phyloP scores from a whole-genome alignment of 1,140 invertebrate genomes.

The Drosophila sulfurigaster region DNA sequence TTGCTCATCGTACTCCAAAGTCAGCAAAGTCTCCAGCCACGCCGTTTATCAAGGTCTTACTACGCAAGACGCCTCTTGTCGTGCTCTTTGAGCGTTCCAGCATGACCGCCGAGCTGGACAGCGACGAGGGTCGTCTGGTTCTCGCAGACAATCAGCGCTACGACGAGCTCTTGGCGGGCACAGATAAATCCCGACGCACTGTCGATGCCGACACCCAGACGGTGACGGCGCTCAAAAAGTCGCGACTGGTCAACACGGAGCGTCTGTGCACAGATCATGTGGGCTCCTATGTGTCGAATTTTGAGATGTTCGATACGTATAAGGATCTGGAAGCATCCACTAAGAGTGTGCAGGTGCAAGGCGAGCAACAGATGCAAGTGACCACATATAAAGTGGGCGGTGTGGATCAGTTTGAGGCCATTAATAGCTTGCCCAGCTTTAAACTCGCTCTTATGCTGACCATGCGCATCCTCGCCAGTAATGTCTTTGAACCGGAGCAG shows the following conservation, averaged over 20 bases:
- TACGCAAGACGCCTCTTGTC: slow-evolving; percentile 88
- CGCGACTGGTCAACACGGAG: slow-evolving; percentile 87
- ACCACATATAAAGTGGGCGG: slow-evolving; percentile 80
- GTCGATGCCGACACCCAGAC: slow-evolving; percentile 89
- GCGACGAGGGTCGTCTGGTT: slow-evolving; percentile 86
- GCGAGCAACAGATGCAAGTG: slow-evolving; percentile 80
- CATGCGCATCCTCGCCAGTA: slow-evolving; percentile 89
- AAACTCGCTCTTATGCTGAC: slow-evolving; percentile 87
- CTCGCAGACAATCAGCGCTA: slow-evolving; percentile 89
- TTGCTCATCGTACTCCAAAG: slow-evolving; percentile 22
- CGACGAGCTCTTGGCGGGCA: slow-evolving; percentile 87
- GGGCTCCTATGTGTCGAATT: slow-evolving; percentile 89
- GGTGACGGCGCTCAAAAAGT: slow-evolving; percentile 86
- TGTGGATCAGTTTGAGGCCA: slow-evolving; percentile 69
- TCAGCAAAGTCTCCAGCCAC: slow-evolving; percentile 36
- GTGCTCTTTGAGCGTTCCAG: slow-evolving; percentile 89
- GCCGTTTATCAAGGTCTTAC: slow-evolving; percentile 86
- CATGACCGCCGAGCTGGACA: slow-evolving; percentile 87
- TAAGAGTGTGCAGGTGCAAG: slow-evolving; percentile 83
- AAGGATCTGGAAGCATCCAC: slow-evolving; percentile 82
- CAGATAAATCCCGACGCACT: slow-evolving; percentile 88
- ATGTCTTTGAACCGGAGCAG: slow-evolving; percentile 87
- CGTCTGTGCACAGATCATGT: slow-evolving; percentile 86
- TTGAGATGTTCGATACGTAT: slow-evolving; percentile 90
- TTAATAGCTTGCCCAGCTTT: slow-evolving; percentile 86